Evolutionary conservation across 2,888 invertebrate genomes (phyloP).

Genomic region (Orchesellides sinensis): DNA sequence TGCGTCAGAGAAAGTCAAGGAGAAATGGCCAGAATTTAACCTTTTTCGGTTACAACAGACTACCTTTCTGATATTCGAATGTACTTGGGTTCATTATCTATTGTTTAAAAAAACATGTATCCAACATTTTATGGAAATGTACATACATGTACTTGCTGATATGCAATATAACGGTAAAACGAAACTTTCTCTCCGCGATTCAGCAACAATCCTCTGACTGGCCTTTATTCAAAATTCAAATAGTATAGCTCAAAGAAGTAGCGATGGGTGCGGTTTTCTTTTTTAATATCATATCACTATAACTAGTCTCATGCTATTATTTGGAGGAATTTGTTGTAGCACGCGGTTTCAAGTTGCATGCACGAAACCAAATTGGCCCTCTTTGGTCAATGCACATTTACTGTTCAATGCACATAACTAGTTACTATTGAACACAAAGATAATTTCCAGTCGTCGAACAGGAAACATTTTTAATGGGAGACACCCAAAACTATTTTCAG

Average conservation of each 20-base stretch:
- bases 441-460: no score
- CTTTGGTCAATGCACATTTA: background rate
- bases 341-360: background rate
- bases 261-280: slow-evolving; percentile 48
- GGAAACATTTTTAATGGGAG: no score
- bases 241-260: background rate
- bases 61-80: no score
- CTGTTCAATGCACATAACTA: no score
- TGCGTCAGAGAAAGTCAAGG: slow-evolving; percentile 59
- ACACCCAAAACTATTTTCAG: no score
- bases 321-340: background rate
- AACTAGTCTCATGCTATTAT: slow-evolving; percentile 1
- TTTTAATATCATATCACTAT: slow-evolving; percentile 23
- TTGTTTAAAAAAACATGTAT: background rate
- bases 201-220: no score
- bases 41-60: slow-evolving; percentile 15
- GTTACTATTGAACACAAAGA: no score
- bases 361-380: background rate
- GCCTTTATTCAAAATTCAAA: no score
- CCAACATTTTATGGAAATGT: background rate
- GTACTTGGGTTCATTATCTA: slow-evolving; percentile 31
- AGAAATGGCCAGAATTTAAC: slow-evolving; percentile 25
- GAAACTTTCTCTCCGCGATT: background rate
- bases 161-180: background rate
- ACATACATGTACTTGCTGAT: background rate